Evolutionary conservation across 2,113 vertebrate genomes (phyloP).

Genomic region (Myxocyprinus asiaticus): DNA sequence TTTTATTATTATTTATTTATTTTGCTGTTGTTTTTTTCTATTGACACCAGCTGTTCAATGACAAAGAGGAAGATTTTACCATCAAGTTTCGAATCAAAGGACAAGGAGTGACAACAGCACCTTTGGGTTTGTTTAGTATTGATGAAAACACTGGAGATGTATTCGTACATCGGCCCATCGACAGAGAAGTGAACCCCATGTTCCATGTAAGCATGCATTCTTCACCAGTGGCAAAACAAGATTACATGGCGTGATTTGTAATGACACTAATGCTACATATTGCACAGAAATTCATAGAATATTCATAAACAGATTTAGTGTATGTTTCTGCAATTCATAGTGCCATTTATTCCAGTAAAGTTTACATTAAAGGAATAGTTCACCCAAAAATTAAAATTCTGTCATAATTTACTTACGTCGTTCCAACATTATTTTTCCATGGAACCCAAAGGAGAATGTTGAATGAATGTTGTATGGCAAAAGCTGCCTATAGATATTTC

Average conservation of each 20-base stretch:
- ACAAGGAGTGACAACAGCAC: slow-evolving; percentile 67
- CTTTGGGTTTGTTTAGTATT: slow-evolving; percentile 71
- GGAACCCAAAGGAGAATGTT: no score
- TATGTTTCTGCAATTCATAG: not conserved
- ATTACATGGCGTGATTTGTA: not conserved
- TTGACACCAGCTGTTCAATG: slow-evolving; percentile 68
- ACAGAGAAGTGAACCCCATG: slow-evolving; percentile 64
- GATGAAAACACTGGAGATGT: slow-evolving; percentile 60
- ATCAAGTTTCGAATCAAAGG: slow-evolving; percentile 73
- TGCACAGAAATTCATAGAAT: not conserved
- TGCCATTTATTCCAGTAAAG: no score
- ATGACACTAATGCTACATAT: not conserved
- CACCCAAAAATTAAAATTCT: no score
- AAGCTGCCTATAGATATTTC: no score
- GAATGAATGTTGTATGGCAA: no score
- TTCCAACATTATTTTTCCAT: no score
- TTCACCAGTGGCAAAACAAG: not conserved
- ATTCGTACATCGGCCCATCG: slow-evolving; percentile 61
- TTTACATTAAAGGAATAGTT: no score
- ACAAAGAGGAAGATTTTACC: rapidly evolving
- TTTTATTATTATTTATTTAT: not conserved
- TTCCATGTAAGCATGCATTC: slow-evolving; percentile 72
- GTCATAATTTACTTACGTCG: no score
- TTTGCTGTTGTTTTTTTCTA: not conserved
- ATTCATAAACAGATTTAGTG: not conserved